A percentile compares a stretch with the other conserved stretches of the same genome.
Evolutionary conservation across 2,888 invertebrate species (phyloP).

Genomic region (Saturnia pavonia): DNA sequence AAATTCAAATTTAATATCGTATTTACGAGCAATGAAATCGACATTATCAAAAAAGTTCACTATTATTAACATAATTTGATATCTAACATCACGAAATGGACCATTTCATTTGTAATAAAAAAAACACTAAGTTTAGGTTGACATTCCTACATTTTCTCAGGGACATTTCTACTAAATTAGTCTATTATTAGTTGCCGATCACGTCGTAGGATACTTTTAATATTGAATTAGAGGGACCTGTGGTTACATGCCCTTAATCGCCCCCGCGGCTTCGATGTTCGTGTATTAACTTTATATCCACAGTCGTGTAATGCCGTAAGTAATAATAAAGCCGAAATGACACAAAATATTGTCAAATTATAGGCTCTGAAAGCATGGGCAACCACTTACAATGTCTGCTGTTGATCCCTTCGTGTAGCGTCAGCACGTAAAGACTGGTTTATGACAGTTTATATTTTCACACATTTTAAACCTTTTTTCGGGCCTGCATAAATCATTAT

Average conservation of each 20-base stretch:
- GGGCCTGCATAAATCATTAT: too few relatives aligned
- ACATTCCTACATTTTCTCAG: constrained; percentile 80
- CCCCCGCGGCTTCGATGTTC: constrained; percentile 62
- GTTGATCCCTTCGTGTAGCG: constrained; percentile 65
- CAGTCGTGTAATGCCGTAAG: constrained; percentile 77
- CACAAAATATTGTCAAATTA: constrained; percentile 83
- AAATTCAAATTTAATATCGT: constrained; percentile 37
- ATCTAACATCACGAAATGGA: constrained; percentile 54
- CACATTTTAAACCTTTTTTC: too few relatives aligned
- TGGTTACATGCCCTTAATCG: constrained; percentile 79
- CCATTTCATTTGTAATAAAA: constrained; percentile 60
- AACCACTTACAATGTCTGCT: constrained; percentile 77
- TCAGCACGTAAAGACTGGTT: constrained; percentile 40
- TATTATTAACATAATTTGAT: constrained; percentile 51
- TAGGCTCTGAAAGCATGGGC: constrained; percentile 79
- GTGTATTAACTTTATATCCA: constrained; percentile 78
- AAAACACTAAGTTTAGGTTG: constrained; percentile 67
- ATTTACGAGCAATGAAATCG: constrained; percentile 46
- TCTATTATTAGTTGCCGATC: constrained; percentile 81
- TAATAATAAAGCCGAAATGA: constrained; percentile 82
- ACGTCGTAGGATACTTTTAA: constrained; percentile 80
- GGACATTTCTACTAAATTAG: constrained; percentile 79
- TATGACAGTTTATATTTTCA: background rate
- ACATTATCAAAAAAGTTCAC: constrained; percentile 45
- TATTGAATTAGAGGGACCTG: constrained; percentile 81